Evolutionary conservation across 2,797 vertebrate species (phyloP).

Genomic region (Morus bassanus): DNA sequence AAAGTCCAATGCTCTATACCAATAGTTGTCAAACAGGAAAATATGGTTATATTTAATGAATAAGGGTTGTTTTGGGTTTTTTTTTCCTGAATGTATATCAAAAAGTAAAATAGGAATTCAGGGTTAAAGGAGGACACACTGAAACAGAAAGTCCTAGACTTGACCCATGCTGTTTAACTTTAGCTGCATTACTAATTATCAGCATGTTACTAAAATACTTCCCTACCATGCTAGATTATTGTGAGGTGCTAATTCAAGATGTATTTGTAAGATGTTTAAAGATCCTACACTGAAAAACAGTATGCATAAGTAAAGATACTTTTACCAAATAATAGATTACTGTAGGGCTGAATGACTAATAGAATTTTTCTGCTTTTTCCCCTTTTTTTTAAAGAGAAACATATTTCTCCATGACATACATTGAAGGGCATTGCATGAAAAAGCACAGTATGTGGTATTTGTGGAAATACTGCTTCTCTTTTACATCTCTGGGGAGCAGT

Average conservation of each 20-base stretch:
- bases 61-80: fast-evolving
- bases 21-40: background rate
- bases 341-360: background rate
- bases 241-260: background rate
- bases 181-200: background rate
- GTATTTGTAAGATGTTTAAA: background rate
- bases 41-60: background rate
- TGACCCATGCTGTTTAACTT: background rate
- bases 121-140: background rate
- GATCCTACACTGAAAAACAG: background rate
- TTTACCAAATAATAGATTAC: background rate
- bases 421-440: background rate
- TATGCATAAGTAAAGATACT: background rate
- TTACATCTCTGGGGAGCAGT: background rate
- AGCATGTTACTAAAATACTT: background rate
- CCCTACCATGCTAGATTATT: background rate
- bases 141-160: background rate
- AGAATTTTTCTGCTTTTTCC: fast-evolving
- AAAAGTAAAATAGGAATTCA: background rate
- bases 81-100: background rate
- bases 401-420: background rate
- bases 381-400: background rate
- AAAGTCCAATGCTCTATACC: background rate
- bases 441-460: background rate
- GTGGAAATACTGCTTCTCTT: background rate